These are phyloP conservation scores for Pseudoatta argentina DNA, from an alignment of 1,140 invertebrate genomes.

Conservation along the genomic window DNA sequence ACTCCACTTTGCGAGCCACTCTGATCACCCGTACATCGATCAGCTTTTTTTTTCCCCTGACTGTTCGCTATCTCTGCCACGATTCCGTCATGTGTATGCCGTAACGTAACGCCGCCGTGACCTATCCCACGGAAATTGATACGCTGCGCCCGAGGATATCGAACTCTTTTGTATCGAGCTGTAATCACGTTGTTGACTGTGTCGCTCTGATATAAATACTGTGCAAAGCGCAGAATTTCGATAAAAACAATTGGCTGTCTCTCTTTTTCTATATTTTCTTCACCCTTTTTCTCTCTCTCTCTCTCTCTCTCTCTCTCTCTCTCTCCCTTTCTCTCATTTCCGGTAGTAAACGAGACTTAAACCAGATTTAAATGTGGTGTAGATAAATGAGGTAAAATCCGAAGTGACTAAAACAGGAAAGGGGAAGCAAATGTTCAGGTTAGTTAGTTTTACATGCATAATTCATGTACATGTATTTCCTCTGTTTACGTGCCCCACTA, in stretches of 20 bases:
- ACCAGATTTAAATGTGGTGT: conserved; percentile 5
- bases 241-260: conserved; percentile 59
- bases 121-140: conserved; percentile 76
- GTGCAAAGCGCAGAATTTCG: conserved; percentile 24
- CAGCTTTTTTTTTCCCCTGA: not conserved
- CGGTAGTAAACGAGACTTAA: not conserved
- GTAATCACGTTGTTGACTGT: conserved; percentile 62
- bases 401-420: conserved; percentile 13
- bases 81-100: conserved; percentile 55
- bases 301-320: not conserved
- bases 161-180: conserved; percentile 69
- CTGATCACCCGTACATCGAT: conserved; percentile 61
- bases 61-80: conserved; percentile 22
- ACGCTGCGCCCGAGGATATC: conserved; percentile 71
- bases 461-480: conserved; percentile 12
- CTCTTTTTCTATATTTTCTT: conserved; percentile 13
- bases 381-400: conserved; percentile 31
- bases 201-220: conserved; percentile 37
- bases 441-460: conserved; percentile 36
- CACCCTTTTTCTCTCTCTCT: not conserved
- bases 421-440: not conserved
- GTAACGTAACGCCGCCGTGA: conserved; percentile 45
- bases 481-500: conserved; percentile 14
- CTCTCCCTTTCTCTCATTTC: not conserved
- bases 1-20: conserved; percentile 49